Base-by-base conservation (phyloP, 2,888 invertebrate species). In the Miltochrista miniata region DNA sequence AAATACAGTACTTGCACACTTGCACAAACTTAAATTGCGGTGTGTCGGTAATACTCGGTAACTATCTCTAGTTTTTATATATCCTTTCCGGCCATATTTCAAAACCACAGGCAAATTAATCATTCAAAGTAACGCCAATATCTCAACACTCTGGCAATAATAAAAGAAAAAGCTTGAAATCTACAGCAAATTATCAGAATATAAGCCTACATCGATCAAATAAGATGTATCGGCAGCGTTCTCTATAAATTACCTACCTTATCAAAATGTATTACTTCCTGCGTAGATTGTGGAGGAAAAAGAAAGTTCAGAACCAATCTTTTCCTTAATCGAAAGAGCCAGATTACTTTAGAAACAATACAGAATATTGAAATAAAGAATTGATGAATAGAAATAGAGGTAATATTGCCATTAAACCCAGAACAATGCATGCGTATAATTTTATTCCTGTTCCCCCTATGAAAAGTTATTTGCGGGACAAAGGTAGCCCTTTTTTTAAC, bases 221-320 rank as follows among this genome's bases (percentile, higher is more conserved):
- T 40, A 53, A 60, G 64, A 64, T 50, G 62, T 60, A 64, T 64
- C 36, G 57, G 43, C 37, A 14, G 33, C 13, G n/a, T 11, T 33
- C 41, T 36, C 59, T 59, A 57, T 56, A 57, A 47, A 38, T 52
- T 62, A 54, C 64, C 54, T 62, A 54, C 64, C 54, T 54, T 50
- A 54, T 64, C 54, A 53, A 44, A 47, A 50, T 55, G 40, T 57
- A 56, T 53, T 46, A 43, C 24, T 38, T 44, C 24, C 43, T 15
- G 12, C 43, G 14, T 24, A 37, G 15, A n/a, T 38, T 29, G 37
- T 18, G 15, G n/a, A 14, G 40, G 29, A 30, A 30, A 13, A 14
- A n/a, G 13, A 30, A 33, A 41, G 7, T n/a, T 13, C 38, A 8
- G 13, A 34, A 14, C 7, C 34, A 14, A 46, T 37, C 31, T 13